These are phyloP conservation scores for Crotalus horridus DNA, from an alignment of 2,113 vertebrate genomes.

Conservation along the genomic window DNA sequence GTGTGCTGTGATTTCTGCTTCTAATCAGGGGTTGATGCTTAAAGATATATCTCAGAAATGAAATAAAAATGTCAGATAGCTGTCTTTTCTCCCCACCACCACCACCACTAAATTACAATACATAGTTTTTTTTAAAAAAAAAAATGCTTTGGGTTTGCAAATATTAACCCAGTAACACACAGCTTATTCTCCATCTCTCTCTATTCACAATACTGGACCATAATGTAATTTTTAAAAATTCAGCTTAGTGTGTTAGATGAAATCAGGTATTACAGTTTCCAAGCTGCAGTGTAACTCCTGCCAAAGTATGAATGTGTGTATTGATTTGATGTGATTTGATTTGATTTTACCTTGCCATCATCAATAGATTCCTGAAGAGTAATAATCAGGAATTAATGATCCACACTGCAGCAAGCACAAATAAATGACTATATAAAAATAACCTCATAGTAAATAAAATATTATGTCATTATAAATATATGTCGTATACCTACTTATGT, in stretches of 20 bases:
- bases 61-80: neutral
- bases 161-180: neutral
- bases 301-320: neutral
- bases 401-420: neutral
- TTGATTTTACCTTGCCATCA: neutral
- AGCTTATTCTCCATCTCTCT: neutral
- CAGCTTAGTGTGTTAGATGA: neutral
- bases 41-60: neutral
- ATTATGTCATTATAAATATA: neutral
- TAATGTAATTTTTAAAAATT: neutral
- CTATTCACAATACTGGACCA: neutral
- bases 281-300: neutral
- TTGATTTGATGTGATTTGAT: neutral
- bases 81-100: neutral
- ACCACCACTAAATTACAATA: neutral
- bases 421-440: neutral
- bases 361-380: neutral
- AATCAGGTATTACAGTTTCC: neutral
- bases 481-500: neutral
- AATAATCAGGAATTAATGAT: neutral
- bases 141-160: neutral
- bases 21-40: neutral
- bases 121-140: neutral
- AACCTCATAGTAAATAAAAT: neutral
- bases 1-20: neutral